phyloP scores from a whole-genome alignment of 2,113 vertebrate species.

The Physeter macrocephalus region DNA sequence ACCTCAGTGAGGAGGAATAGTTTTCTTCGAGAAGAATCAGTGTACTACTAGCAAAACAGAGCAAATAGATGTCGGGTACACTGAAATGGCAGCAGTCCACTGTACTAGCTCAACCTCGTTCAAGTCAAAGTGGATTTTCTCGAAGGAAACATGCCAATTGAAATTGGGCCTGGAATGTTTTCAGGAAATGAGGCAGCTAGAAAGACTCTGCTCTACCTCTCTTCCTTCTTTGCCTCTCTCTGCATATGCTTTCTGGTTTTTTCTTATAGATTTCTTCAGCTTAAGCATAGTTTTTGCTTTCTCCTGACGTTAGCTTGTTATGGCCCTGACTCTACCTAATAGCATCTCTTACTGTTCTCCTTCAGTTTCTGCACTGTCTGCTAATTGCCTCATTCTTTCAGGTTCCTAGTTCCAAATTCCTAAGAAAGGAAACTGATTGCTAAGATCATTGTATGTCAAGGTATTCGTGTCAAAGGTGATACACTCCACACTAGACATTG shows the following conservation, averaged over 20 bases:
- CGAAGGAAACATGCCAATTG: neutral
- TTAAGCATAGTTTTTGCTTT: neutral
- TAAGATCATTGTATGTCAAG: neutral
- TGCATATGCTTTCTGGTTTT: neutral
- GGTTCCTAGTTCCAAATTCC: neutral
- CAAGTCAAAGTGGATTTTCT: neutral
- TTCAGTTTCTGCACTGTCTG: neutral
- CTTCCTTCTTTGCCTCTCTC: neutral
- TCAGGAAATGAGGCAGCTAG: neutral
- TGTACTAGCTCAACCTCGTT: neutral
- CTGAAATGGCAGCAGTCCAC: neutral
- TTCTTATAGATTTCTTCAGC: neutral
- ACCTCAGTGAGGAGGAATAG: neutral
- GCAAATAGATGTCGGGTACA: neutral
- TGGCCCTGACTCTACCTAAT: neutral
- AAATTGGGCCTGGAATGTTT: neutral
- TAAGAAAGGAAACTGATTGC: neutral
- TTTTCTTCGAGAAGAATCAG: neutral
- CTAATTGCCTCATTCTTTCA: neutral
- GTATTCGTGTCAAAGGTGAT: neutral
- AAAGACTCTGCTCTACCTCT: neutral
- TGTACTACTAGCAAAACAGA: neutral
- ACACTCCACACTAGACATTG: neutral
- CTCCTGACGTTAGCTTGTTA: neutral
- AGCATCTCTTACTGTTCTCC: neutral